A percentile compares a stretch with the other conserved stretches of the same genome.
phyloP scores from a whole-genome alignment of 2,888 invertebrate species.

The Acholoe squamosa region DNA sequence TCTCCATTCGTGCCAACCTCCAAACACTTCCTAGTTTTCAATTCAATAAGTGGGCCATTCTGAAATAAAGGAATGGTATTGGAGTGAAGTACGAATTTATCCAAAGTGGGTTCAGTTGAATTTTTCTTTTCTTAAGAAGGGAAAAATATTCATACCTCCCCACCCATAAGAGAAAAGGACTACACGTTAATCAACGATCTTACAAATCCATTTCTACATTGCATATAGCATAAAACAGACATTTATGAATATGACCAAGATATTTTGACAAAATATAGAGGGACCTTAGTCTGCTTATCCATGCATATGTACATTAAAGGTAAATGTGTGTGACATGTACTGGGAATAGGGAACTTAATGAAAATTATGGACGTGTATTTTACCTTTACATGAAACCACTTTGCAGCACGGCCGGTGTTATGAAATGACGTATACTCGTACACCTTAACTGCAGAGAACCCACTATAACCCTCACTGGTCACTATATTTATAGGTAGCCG shows the following conservation, averaged over 20 bases:
- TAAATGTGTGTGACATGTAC: background rate
- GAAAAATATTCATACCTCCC: no score
- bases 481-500: conserved; percentile 49
- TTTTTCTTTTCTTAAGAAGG: no score
- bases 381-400: conserved; percentile 48
- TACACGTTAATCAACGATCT: background rate
- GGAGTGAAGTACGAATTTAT: no score
- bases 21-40: background rate
- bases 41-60: conserved; percentile 35
- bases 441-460: background rate
- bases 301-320: background rate
- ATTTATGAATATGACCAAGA: background rate
- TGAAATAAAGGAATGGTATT: background rate
- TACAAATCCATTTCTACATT: background rate
- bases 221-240: background rate
- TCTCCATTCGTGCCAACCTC: background rate
- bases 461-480: background rate
- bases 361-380: no score
- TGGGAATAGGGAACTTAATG: no score
- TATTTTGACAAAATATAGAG: background rate
- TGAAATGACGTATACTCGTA: conserved; percentile 11
- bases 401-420: conserved; percentile 17
- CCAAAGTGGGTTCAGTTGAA: no score
- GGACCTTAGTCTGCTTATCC: background rate
- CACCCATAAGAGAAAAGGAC: no score